A percentile compares a stretch with the other conserved stretches of the same genome.
Conservation (phyloP, 2,888 invertebrate genomes). For the Philonicus albiceps region DNA sequence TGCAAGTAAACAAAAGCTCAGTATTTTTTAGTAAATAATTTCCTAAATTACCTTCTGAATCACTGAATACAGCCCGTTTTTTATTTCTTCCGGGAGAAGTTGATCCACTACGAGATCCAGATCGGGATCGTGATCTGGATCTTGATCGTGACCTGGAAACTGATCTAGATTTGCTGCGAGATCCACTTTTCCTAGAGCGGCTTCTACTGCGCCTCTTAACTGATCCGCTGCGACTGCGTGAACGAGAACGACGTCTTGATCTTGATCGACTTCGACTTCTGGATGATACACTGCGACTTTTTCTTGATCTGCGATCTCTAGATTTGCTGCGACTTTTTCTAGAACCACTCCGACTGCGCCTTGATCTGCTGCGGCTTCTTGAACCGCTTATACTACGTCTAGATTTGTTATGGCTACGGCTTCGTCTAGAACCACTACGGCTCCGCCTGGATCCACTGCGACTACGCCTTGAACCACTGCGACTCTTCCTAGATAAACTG, state of each 20-base stretch:
- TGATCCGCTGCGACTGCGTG: slow-evolving; percentile 50
- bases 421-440: slow-evolving; percentile 53
- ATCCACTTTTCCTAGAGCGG: slow-evolving; percentile 44
- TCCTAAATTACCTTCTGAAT: slow-evolving; percentile 67
- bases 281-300: slow-evolving; percentile 16
- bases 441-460: slow-evolving; percentile 54
- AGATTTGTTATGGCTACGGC: slow-evolving; percentile 54
- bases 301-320: slow-evolving; percentile 52
- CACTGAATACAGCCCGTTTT: slow-evolving; percentile 64
- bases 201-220: slow-evolving; percentile 46
- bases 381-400: slow-evolving; percentile 22
- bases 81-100: slow-evolving; percentile 54
- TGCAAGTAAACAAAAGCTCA: not conserved
- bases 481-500: slow-evolving; percentile 52
- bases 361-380: not conserved
- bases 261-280: slow-evolving; percentile 49
- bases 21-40: slow-evolving; percentile 41
- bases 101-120: slow-evolving; percentile 51
- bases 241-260: slow-evolving; percentile 50
- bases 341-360: slow-evolving; percentile 49
- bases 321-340: slow-evolving; percentile 49
- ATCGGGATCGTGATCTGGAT: slow-evolving; percentile 29
- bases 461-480: slow-evolving; percentile 45
- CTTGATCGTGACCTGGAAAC: not conserved
- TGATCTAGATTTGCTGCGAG: slow-evolving; percentile 47